phyloP scores from a whole-genome alignment of 2,797 vertebrate genomes.

The Synanceia verrucosa region DNA sequence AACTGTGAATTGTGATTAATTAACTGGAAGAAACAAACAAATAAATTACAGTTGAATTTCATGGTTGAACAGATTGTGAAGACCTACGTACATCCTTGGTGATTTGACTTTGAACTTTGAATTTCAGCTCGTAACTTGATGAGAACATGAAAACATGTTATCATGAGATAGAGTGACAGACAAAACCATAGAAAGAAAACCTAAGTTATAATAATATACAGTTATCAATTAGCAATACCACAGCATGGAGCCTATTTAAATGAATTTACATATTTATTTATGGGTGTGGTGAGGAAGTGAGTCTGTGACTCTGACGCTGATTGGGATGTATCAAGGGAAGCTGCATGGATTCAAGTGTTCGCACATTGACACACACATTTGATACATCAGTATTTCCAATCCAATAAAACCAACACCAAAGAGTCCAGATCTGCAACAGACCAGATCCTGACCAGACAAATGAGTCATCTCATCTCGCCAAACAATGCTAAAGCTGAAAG shows the following conservation, averaged over 20 bases:
- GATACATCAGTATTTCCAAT: too few species aligned
- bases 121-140: background rate
- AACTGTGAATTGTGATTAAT: background rate
- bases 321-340: too few species aligned
- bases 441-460: constrained; percentile 6
- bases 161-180: background rate
- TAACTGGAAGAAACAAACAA: background rate
- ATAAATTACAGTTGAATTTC: background rate
- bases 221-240: background rate
- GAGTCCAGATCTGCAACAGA: constrained; percentile 11
- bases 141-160: background rate
- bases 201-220: background rate
- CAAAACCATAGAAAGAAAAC: too few species aligned
- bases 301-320: too few species aligned
- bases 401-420: constrained; percentile 22
- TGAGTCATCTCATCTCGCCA: constrained; percentile 34
- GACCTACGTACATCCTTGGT: background rate
- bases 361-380: too few species aligned
- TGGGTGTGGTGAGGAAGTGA: too few species aligned
- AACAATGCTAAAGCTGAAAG: constrained; percentile 18
- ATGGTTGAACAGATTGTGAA: background rate
- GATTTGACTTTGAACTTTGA: too few species aligned
- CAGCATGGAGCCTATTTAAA: too few species aligned
- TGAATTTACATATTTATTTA: too few species aligned
- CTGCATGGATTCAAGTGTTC: too few species aligned